Percentiles rank a stretch among this genome's conserved stretches.
Conservation (phyloP, 2,113 vertebrate genomes). For the Antechinus stuartii region DNA sequence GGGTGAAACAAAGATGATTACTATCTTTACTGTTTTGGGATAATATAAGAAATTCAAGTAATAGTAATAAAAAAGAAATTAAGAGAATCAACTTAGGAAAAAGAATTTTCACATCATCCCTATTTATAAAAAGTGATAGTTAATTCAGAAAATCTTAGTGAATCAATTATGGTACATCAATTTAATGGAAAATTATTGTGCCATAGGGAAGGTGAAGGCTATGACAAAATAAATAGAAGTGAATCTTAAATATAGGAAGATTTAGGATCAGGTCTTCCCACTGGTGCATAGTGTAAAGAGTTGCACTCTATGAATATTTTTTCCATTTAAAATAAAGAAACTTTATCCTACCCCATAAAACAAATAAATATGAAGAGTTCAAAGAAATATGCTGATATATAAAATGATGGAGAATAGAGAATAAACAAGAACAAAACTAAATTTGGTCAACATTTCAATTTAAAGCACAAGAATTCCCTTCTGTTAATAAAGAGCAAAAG, state of each 20-base stretch:
- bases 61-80: neutral
- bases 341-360: neutral
- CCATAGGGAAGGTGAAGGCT: neutral
- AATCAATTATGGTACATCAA: neutral
- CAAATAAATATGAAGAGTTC: neutral
- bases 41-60: neutral
- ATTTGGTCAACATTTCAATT: neutral
- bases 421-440: neutral
- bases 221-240: neutral
- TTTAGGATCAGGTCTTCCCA: neutral
- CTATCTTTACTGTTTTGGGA: neutral
- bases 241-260: neutral
- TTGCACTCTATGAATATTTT: neutral
- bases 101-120: neutral
- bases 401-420: neutral
- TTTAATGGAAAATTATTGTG: neutral
- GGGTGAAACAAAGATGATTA: neutral
- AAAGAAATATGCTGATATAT: neutral
- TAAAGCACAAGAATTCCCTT: neutral
- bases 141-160: neutral
- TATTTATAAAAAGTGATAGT: neutral
- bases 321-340: neutral
- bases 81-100: neutral
- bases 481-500: neutral
- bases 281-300: neutral